Evolutionary conservation across 1,140 invertebrate genomes (phyloP).

Genomic region (Drosophila ficusphila): DNA sequence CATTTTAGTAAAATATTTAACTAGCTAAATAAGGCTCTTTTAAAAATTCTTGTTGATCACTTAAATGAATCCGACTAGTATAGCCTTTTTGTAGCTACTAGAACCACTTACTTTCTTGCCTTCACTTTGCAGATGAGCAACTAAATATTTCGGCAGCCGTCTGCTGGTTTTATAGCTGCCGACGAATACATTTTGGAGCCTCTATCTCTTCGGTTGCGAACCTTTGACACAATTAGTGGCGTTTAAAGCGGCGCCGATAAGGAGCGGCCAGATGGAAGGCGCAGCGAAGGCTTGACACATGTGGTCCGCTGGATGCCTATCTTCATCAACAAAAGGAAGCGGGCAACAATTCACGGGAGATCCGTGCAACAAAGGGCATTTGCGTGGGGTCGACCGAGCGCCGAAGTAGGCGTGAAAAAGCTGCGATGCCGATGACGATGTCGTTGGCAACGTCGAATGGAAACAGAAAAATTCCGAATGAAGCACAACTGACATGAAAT

Average conservation of each 20-base stretch:
- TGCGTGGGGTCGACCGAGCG: slow-evolving; percentile 41
- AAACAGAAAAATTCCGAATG: slow-evolving; percentile 56
- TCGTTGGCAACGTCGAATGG: slow-evolving; percentile 19
- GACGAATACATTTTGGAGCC: slow-evolving; percentile 3
- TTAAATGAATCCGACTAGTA: background rate
- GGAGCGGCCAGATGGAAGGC: slow-evolving; percentile 23
- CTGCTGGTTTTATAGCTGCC: slow-evolving; percentile 60
- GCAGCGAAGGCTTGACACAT: slow-evolving; percentile 58
- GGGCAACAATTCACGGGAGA: slow-evolving; percentile 40
- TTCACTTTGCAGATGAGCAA: slow-evolving; percentile 34
- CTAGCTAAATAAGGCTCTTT: no score
- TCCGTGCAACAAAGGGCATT: slow-evolving; percentile 55
- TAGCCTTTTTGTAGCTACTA: background rate
- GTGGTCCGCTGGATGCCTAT: slow-evolving; percentile 36
- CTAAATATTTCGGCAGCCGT: slow-evolving; percentile 35
- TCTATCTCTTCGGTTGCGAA: slow-evolving; percentile 26
- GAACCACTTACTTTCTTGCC: slow-evolving; percentile 25
- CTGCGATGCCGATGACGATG: slow-evolving; percentile 39
- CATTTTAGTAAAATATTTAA: no score
- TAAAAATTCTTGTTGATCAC: no score
- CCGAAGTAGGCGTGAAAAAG: slow-evolving; percentile 66
- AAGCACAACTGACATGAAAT: slow-evolving; percentile 49
- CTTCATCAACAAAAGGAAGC: slow-evolving; percentile 37
- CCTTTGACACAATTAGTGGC: slow-evolving; percentile 72
- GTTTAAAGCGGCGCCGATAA: slow-evolving; percentile 56